Evolutionary conservation across 1,140 invertebrate species (phyloP).

Genomic region (Hyles vespertilio): DNA sequence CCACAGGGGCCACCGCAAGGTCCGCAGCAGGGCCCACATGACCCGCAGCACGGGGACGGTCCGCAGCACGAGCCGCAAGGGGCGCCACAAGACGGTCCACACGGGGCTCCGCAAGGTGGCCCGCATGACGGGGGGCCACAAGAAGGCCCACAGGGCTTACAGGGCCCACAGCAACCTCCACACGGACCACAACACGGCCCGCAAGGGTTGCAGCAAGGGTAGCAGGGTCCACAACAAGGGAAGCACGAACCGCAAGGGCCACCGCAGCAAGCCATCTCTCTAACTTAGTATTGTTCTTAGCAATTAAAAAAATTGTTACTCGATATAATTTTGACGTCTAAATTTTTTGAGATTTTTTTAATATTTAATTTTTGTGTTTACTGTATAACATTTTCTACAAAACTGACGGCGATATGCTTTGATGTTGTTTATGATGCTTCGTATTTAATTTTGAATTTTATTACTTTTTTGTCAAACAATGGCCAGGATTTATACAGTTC

Average conservation of each 20-base stretch:
- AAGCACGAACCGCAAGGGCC: constrained; percentile 22
- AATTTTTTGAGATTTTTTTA: constrained; percentile 23
- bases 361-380: constrained; percentile 30
- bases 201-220: constrained; percentile 22
- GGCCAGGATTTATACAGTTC: too few species aligned
- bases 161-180: constrained; percentile 19
- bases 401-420: constrained; percentile 18
- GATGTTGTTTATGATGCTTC: too few species aligned
- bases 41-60: constrained; percentile 14
- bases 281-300: neutral
- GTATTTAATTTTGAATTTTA: too few species aligned
- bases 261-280: constrained; percentile 31
- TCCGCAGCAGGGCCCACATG: constrained; percentile 20
- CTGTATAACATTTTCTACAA: constrained; percentile 35
- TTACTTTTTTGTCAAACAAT: too few species aligned
- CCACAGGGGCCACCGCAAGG: constrained; percentile 11
- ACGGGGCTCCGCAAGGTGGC: constrained; percentile 18
- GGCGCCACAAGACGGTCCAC: constrained; percentile 15
- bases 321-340: constrained; percentile 21
- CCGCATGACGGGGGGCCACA: constrained; percentile 14
- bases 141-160: constrained; percentile 22
- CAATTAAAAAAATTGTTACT: neutral
- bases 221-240: constrained; percentile 18
- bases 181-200: constrained; percentile 20
- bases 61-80: constrained; percentile 4